Evolutionary conservation across 2,888 invertebrate species (phyloP).

Genomic region (Dusona sp.): DNA sequence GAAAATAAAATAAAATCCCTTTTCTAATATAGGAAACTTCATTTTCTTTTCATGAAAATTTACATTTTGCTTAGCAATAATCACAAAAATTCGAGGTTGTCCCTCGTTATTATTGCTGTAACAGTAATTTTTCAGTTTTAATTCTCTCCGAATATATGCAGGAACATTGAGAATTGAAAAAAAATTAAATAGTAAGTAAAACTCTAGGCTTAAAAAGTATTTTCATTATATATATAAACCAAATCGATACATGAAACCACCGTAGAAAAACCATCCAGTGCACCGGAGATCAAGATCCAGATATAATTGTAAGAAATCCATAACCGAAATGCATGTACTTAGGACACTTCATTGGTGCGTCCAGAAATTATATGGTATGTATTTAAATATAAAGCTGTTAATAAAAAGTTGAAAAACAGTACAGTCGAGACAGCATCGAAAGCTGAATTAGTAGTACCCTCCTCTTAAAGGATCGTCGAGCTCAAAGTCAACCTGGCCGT

Average conservation of each 20-base stretch:
- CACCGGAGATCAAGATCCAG: background rate
- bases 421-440: slow-evolving; percentile 26
- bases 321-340: background rate
- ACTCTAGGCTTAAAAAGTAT: background rate
- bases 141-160: too few species aligned
- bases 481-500: slow-evolving; percentile 61
- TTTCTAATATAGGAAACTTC: too few species aligned
- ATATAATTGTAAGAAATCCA: background rate
- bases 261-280: background rate
- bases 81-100: too few species aligned
- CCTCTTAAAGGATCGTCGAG: slow-evolving; percentile 58
- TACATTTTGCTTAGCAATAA: too few species aligned
- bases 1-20: too few species aligned
- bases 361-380: background rate
- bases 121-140: too few species aligned
- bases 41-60: too few species aligned
- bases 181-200: too few species aligned
- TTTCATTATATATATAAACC: background rate
- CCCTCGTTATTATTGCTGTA: too few species aligned
- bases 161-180: too few species aligned
- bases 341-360: background rate
- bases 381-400: background rate
- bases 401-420: slow-evolving; percentile 40
- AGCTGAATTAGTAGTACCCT: slow-evolving; percentile 39
- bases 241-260: background rate